These are phyloP conservation scores for Galaxea fascicularis DNA, from an alignment of 92 coral and sea anemone genomes.

Conservation along the genomic window DNA sequence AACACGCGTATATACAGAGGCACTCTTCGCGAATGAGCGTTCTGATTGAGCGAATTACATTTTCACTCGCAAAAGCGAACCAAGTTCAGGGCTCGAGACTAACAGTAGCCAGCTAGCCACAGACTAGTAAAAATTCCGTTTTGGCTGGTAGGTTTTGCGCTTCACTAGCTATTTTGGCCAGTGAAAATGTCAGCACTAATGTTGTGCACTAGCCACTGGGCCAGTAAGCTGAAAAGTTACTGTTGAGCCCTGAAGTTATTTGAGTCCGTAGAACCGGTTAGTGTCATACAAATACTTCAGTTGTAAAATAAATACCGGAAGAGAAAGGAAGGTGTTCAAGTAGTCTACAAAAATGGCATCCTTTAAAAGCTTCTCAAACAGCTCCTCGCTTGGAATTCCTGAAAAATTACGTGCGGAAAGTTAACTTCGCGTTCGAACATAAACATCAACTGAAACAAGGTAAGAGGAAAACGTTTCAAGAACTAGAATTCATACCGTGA, in stretches of 20 bases:
- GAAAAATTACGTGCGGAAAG: background rate
- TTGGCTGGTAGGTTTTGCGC: no score
- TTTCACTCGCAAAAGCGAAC: no score
- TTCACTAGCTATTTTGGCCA: no score
- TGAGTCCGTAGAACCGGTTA: background rate
- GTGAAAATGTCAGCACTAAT: no score
- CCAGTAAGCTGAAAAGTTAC: no score
- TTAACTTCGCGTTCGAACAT: background rate
- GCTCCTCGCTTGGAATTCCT: constrained; percentile 41
- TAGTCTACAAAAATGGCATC: constrained; percentile 87
- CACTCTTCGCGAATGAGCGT: no score
- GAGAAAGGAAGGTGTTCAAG: constrained; percentile 90
- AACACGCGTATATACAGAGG: no score
- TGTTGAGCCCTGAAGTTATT: background rate
- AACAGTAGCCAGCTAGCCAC: no score
- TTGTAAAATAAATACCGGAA: constrained; percentile 76
- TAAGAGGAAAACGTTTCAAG: background rate
- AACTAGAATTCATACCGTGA: background rate
- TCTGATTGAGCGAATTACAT: no score
- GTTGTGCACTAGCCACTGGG: no score
- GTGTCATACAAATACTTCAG: background rate
- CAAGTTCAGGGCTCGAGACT: no score
- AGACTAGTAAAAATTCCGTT: no score
- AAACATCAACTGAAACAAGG: background rate
- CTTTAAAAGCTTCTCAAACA: constrained; percentile 64